These are phyloP conservation scores for Myotis planiceps DNA, from an alignment of 2,797 vertebrate species.

Conservation along the genomic window DNA sequence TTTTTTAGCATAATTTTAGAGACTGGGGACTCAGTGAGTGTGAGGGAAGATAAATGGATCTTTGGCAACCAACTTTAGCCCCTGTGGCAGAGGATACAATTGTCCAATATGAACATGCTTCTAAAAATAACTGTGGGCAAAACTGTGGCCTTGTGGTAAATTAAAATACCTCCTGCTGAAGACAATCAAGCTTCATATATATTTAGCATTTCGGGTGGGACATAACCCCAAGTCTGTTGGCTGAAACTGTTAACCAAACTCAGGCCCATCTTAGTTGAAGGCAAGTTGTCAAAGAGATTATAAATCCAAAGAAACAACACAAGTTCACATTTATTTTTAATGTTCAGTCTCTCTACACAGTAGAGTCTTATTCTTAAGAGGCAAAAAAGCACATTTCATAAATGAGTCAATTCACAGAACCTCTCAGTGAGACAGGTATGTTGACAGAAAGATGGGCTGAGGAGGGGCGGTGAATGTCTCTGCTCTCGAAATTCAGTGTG, in stretches of 20 bases:
- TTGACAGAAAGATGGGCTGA: slow-evolving; percentile 62
- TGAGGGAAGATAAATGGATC: slow-evolving; percentile 41
- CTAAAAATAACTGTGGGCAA: slow-evolving; percentile 61
- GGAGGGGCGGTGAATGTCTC: background rate
- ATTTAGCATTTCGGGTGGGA: slow-evolving; percentile 15
- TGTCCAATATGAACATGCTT: slow-evolving; percentile 49
- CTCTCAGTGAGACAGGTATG: slow-evolving; percentile 41
- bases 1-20: slow-evolving; percentile 50
- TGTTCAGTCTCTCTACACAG: slow-evolving; percentile 63
- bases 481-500: background rate
- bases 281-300: slow-evolving; percentile 62
- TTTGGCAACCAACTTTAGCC: slow-evolving; percentile 49
- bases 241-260: slow-evolving; percentile 45
- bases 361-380: slow-evolving; percentile 50
- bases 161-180: slow-evolving; percentile 49
- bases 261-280: slow-evolving; percentile 34
- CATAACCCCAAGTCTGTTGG: background rate
- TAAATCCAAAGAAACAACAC: slow-evolving; percentile 50
- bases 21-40: background rate
- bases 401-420: slow-evolving; percentile 61
- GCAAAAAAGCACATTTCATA: slow-evolving; percentile 54
- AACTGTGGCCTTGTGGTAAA: slow-evolving; percentile 44
- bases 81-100: background rate
- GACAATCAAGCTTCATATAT: slow-evolving; percentile 57
- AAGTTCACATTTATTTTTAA: slow-evolving; percentile 74